phyloP scores from a whole-genome alignment of 53 echinoderm and acorn worm genomes.

The Arbacia lixula region DNA sequence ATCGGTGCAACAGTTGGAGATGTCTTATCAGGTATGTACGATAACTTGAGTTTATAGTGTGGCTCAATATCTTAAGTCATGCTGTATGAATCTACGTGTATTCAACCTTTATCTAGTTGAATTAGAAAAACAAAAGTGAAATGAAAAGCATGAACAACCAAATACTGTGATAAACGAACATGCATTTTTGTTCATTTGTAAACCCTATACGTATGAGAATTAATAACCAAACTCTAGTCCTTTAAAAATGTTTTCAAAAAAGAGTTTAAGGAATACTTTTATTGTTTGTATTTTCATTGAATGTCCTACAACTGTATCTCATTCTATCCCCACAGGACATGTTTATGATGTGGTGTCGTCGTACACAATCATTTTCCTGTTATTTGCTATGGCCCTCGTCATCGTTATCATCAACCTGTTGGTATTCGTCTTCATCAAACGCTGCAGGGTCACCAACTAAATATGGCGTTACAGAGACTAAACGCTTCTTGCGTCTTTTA shows the following conservation, averaged over 20 bases:
- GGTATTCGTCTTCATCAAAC: not conserved
- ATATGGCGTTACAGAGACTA: too few relatives aligned
- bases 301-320: not conserved
- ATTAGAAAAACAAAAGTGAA: too few relatives aligned
- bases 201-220: not conserved
- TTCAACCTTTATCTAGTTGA: too few relatives aligned
- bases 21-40: constrained; percentile 17
- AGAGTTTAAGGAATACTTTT: not conserved
- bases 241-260: too few relatives aligned
- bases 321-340: not conserved
- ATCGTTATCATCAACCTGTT: not conserved
- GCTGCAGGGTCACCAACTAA: not conserved
- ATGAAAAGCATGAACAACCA: not conserved
- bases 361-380: not conserved
- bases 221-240: too few relatives aligned
- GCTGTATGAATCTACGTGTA: too few relatives aligned
- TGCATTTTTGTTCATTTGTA: too few relatives aligned
- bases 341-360: constrained; percentile 19
- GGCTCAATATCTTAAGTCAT: not conserved
- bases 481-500: too few relatives aligned
- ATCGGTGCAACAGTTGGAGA: constrained; percentile 28
- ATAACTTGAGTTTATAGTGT: not conserved
- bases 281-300: not conserved
- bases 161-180: not conserved
- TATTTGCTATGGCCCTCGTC: not conserved